phyloP scores from a whole-genome alignment of 2,888 invertebrate species.

The Petrolisthes cinctipes region DNA sequence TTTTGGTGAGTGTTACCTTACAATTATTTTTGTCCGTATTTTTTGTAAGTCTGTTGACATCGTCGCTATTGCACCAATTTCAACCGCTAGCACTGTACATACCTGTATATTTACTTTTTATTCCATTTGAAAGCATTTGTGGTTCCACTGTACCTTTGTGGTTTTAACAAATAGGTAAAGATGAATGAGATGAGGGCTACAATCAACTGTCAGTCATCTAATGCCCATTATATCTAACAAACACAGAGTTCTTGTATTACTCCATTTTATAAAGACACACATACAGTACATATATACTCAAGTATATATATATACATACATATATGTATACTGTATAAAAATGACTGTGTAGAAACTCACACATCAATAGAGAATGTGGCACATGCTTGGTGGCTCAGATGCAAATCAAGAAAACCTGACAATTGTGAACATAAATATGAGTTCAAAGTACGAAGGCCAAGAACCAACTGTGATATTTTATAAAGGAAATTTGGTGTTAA shows the following conservation, averaged over 20 bases:
- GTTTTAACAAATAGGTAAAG: not conserved
- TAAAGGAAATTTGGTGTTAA: not conserved
- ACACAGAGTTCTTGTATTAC: slow-evolving; percentile 7
- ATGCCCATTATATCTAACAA: not conserved
- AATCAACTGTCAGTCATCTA: not conserved
- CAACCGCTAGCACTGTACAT: too few species aligned
- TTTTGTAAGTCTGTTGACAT: too few species aligned
- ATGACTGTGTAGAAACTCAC: slow-evolving; percentile 7
- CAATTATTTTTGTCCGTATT: too few species aligned
- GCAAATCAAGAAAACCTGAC: slow-evolving; percentile 20
- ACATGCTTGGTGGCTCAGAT: not conserved
- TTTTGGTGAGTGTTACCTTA: too few species aligned
- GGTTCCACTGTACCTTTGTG: slow-evolving; percentile 3
- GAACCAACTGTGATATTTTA: not conserved
- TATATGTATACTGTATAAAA: not conserved
- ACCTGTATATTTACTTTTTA: not conserved
- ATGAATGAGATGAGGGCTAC: not conserved
- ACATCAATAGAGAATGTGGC: not conserved
- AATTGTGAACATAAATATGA: not conserved
- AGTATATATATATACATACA: not conserved
- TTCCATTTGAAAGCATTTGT: slow-evolving; percentile 13
- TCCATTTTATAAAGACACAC: not conserved
- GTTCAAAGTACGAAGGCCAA: not conserved
- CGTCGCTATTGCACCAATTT: too few species aligned
- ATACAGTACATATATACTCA: slow-evolving; percentile 8